Conservation (phyloP, 2,113 vertebrate species). For the Lepisosteus oculatus region DNA sequence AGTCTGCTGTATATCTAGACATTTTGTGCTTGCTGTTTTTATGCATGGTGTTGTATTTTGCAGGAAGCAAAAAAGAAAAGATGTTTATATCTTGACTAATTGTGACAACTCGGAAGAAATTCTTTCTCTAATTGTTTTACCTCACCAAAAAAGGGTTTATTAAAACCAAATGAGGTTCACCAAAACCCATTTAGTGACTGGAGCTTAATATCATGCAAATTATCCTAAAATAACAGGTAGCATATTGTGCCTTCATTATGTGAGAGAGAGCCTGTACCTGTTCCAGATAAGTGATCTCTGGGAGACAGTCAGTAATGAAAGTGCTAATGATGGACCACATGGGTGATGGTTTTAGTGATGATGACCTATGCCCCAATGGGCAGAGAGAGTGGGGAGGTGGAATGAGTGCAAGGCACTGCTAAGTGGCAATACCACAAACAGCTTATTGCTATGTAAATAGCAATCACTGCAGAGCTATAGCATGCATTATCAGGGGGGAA, state of each 20-base stretch:
- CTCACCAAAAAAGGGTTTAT: constrained; percentile 50
- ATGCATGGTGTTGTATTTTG: no score
- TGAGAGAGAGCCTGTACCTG: constrained; percentile 43
- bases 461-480: neutral
- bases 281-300: constrained; percentile 55
- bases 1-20: no score
- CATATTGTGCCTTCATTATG: constrained; percentile 62
- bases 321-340: constrained; percentile 55
- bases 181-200: constrained; percentile 63
- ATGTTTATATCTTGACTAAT: neutral
- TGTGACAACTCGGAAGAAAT: neutral
- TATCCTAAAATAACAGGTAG: constrained; percentile 71
- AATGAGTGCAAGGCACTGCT: constrained; percentile 39
- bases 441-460: constrained; percentile 47
- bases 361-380: constrained; percentile 46
- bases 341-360: constrained; percentile 46
- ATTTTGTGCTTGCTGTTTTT: no score
- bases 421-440: constrained; percentile 57
- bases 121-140: neutral
- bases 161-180: constrained; percentile 66
- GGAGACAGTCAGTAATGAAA: constrained; percentile 49
- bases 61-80: no score
- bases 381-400: constrained; percentile 18
- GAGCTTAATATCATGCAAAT: constrained; percentile 57
- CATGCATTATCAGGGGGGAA: no score